Base-by-base conservation (phyloP, 2,113 vertebrate genomes). In the Colinus virginianus region DNA sequence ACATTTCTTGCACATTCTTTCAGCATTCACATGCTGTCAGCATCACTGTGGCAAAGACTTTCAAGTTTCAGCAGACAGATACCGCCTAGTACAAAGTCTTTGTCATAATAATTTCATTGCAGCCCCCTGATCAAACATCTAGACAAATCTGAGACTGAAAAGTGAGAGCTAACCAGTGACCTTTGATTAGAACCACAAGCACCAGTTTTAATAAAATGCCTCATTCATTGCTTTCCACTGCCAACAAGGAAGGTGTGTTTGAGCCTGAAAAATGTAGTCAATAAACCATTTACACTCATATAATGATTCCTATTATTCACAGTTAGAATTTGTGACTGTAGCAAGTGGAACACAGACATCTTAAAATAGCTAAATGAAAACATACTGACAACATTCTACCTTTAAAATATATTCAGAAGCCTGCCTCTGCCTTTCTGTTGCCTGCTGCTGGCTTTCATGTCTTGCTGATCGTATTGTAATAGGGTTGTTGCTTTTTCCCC, bases 11-110 rank as follows among this genome's bases (percentile, higher is more conserved):
- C 94, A 97, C 96, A 96, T 98, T 98, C 97, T 95, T 97, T 91
- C 96, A 96, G 95, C 96, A 95, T 97, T 98, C 97, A 97, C 97
- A 97, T 96, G 96, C 97, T 97, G 97, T 98, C 97, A 97, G 97
- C 96, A 97, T 96, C 96, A 96, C 86, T 72, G 94, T 96, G 94
- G 95, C 94, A 96, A 97, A 98, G 96, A 97, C 97, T 98, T 98
- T 98, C 96, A 98, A 97, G 96, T 98, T 98, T 87, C 94, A 97
- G 94, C 96, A 97, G 97, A 98, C 97, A 98, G 97, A 98, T 97
- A 97, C 96, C 96, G 97, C 94, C 97, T 97, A 97, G 96, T 97
- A 98, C 97, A 98, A 98, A 98, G 98, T 97, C 98, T 98, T 97
- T 97, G 97, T 97, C 97, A 97, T 97, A 97, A 97, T 97, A 97